A percentile compares a stretch with the other conserved stretches of the same genome.
phyloP scores from a whole-genome alignment of 2,888 invertebrate species.

The Apodemia zela region DNA sequence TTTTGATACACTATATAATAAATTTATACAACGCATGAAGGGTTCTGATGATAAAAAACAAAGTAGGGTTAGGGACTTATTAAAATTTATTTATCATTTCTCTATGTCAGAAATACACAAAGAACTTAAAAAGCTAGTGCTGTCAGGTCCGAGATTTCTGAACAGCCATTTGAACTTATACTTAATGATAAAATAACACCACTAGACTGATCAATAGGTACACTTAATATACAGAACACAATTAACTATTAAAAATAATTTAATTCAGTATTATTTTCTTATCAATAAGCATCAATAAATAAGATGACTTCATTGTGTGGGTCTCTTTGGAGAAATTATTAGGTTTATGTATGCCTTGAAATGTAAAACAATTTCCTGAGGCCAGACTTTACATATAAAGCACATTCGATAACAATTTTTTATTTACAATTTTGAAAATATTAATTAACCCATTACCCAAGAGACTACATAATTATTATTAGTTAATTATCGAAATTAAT shows the following conservation, averaged over 20 bases:
- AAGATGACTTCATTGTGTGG: conserved; percentile 68
- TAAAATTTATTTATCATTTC: conserved; percentile 70
- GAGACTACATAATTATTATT: conserved; percentile 4
- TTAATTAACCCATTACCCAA: conserved; percentile 12
- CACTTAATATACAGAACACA: conserved; percentile 74
- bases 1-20: too few relatives aligned
- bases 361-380: conserved; percentile 3
- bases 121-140: conserved; percentile 56
- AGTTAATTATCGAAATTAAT: conserved; percentile 11
- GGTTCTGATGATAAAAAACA: conserved; percentile 34
- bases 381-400: conserved; percentile 17
- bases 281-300: conserved; percentile 73
- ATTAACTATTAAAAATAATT: conserved; percentile 66
- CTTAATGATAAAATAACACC: conserved; percentile 55
- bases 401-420: conserved; percentile 18
- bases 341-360: conserved; percentile 7
- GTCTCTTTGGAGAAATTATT: conserved; percentile 51
- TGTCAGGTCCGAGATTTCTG: conserved; percentile 44
- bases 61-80: conserved; percentile 50
- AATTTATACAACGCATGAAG: not conserved
- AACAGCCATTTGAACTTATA: conserved; percentile 61
- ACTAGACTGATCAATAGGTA: conserved; percentile 57
- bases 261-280: conserved; percentile 64
- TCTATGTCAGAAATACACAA: conserved; percentile 49
- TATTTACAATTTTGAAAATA: conserved; percentile 15